phyloP scores from a whole-genome alignment of 37 sponge, comb jelly and placozoan species.

The Corticium candelabrum region DNA sequence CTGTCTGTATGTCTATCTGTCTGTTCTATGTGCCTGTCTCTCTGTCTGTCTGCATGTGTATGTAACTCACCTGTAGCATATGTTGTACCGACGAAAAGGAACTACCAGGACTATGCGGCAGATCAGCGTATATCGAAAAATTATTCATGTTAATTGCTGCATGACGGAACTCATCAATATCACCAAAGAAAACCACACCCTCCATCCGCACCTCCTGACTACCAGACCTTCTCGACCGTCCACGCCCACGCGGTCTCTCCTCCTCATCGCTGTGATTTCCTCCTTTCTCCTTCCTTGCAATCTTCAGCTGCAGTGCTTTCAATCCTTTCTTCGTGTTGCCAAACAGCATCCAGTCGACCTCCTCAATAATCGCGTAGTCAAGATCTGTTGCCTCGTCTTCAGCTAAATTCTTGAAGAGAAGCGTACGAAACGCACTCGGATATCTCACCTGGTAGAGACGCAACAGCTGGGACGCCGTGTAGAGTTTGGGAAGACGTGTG shows the following conservation, averaged over 20 bases:
- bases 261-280: background rate
- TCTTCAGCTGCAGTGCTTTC: background rate
- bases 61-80: background rate
- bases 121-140: background rate
- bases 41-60: too few relatives aligned
- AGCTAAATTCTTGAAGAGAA: background rate
- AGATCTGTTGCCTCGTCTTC: background rate
- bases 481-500: background rate
- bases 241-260: background rate
- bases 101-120: background rate
- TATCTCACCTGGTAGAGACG: background rate
- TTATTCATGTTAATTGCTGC: background rate
- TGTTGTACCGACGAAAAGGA: background rate
- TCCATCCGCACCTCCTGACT: background rate
- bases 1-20: too few relatives aligned
- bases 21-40: too few relatives aligned
- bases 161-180: background rate
- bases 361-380: background rate
- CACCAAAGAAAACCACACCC: background rate
- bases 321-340: background rate
- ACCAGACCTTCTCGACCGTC: background rate
- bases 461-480: background rate
- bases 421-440: background rate
- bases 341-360: background rate
- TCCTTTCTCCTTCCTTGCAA: background rate